Percentiles rank a stretch among this genome's conserved stretches.
Conservation (phyloP, 1,140 invertebrate genomes). For the Cherax quadricarinatus region DNA sequence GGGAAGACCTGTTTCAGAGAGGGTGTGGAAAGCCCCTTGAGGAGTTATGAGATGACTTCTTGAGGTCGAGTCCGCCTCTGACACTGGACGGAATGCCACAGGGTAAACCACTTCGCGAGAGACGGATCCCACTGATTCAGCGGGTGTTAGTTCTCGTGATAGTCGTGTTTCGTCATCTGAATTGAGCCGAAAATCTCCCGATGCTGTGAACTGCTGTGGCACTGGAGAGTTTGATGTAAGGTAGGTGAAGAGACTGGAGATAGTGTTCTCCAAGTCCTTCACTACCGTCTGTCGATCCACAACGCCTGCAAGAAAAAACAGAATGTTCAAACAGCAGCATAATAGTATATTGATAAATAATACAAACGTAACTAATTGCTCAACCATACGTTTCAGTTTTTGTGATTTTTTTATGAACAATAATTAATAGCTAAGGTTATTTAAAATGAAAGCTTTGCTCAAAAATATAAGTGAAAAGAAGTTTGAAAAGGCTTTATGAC, state of each 20-base stretch:
- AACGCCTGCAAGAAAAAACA: slow-evolving; percentile 28
- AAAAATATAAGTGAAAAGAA: too few species aligned
- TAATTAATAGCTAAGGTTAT: too few species aligned
- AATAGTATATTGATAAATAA: background rate
- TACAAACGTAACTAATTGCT: background rate
- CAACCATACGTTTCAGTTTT: too few species aligned
- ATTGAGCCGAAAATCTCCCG: too few species aligned
- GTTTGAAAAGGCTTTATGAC: too few species aligned
- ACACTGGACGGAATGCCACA: background rate
- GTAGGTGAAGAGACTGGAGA: slow-evolving; percentile 45
- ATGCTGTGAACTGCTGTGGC: background rate
- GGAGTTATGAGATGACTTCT: slow-evolving; percentile 32
- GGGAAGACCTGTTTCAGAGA: slow-evolving; percentile 32
- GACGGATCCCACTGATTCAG: background rate
- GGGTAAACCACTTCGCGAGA: background rate
- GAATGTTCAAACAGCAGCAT: background rate
- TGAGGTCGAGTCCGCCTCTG: background rate
- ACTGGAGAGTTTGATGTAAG: slow-evolving; percentile 26
- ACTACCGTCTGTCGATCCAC: slow-evolving; percentile 49
- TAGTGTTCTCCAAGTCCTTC: slow-evolving; percentile 54
- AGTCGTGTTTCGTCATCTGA: background rate
- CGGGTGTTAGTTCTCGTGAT: background rate
- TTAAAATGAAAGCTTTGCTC: too few species aligned
- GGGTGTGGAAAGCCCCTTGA: slow-evolving; percentile 5
- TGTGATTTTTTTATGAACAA: too few species aligned